These are phyloP conservation scores for Galleria mellonella DNA, from an alignment of 1,140 invertebrate species.

Conservation along the genomic window DNA sequence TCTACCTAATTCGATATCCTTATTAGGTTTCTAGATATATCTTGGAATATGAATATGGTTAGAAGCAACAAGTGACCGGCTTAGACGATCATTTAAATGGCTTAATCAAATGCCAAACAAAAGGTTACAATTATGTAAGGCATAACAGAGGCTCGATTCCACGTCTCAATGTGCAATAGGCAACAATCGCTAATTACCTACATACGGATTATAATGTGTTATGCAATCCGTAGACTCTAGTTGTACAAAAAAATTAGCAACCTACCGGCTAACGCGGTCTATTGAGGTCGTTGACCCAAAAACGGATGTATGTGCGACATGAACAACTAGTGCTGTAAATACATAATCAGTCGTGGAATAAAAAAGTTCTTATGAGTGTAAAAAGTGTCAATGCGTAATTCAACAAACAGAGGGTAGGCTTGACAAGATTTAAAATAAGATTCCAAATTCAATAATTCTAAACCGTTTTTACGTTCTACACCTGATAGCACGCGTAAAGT, in stretches of 20 bases:
- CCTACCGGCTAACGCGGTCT: constrained; percentile 31
- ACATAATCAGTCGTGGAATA: neutral
- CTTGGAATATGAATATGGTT: neutral
- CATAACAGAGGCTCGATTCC: constrained; percentile 14
- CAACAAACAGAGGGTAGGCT: too few relatives aligned
- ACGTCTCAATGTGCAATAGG: constrained; percentile 28
- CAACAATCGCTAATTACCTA: constrained; percentile 49
- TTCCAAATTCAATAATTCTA: too few relatives aligned
- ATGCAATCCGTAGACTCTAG: constrained; percentile 39
- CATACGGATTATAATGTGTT: constrained; percentile 27
- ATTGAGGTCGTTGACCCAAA: constrained; percentile 58
- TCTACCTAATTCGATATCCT: too few relatives aligned
- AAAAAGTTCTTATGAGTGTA: neutral
- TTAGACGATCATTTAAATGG: constrained; percentile 28
- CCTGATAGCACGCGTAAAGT: constrained; percentile 9
- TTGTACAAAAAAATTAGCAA: constrained; percentile 40
- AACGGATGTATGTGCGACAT: constrained; percentile 25
- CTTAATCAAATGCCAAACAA: constrained; percentile 53
- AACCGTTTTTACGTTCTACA: neutral
- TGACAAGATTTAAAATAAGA: too few relatives aligned
- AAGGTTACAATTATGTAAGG: constrained; percentile 53
- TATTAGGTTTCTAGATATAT: too few relatives aligned
- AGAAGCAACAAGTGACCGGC: constrained; percentile 46
- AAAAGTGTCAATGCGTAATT: too few relatives aligned
- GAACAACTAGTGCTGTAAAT: neutral